Evolutionary conservation across 2,888 invertebrate genomes (phyloP).

Genomic region (Callyntrura sp.): DNA sequence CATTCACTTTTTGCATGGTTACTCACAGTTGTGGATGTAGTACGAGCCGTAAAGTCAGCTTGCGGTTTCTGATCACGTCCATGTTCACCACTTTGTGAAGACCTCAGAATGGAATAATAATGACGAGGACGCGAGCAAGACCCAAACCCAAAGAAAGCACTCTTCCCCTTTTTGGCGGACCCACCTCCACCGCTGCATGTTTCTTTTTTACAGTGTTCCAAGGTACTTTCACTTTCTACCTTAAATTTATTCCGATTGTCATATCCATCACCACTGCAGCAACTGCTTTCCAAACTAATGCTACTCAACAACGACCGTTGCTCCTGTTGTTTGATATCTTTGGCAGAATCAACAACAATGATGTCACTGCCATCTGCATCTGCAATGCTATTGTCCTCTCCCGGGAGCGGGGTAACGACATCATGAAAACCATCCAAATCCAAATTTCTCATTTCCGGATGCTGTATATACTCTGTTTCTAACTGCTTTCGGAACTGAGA

Average conservation of each 20-base stretch:
- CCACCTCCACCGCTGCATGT: not conserved
- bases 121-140: conserved; percentile 62
- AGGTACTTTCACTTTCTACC: conserved; percentile 43
- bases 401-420: conserved; percentile 47
- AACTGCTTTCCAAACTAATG: conserved; percentile 35
- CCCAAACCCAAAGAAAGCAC: conserved; percentile 44
- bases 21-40: too few species aligned
- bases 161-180: conserved; percentile 2
- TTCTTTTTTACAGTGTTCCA: not conserved
- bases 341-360: conserved; percentile 45
- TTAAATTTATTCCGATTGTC: conserved; percentile 50
- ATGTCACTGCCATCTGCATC: conserved; percentile 49
- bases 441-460: conserved; percentile 65
- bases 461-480: conserved; percentile 69
- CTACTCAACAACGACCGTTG: conserved; percentile 31
- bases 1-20: conserved; percentile 58
- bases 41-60: conserved; percentile 45
- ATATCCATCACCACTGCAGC: conserved; percentile 39
- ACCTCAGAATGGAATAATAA: conserved; percentile 72
- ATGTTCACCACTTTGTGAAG: conserved; percentile 78
- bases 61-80: conserved; percentile 77
- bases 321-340: conserved; percentile 37
- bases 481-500: conserved; percentile 88
- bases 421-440: conserved; percentile 51
- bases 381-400: conserved; percentile 40